These are phyloP conservation scores for Dryococelus australis DNA, from an alignment of 2,888 invertebrate species.

Conservation along the genomic window DNA sequence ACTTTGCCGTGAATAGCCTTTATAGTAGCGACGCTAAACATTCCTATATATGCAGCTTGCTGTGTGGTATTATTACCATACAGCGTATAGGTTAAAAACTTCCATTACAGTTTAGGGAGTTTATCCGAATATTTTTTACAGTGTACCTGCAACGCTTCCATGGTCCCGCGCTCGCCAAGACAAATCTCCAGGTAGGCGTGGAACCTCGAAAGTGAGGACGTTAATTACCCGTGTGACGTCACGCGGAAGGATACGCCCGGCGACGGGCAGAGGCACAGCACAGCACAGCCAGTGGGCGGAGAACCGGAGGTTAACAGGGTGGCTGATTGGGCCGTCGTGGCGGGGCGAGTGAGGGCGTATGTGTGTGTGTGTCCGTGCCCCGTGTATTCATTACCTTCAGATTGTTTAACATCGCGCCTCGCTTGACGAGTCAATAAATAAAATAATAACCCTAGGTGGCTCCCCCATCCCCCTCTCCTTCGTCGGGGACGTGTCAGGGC, in stretches of 20 bases:
- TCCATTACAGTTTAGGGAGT: too few relatives aligned
- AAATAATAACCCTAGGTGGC: not conserved
- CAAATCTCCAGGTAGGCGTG: too few relatives aligned
- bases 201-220: not conserved
- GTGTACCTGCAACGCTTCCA: too few relatives aligned
- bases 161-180: too few relatives aligned
- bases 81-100: too few relatives aligned
- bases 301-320: not conserved
- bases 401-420: constrained; percentile 9
- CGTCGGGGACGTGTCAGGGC: not conserved
- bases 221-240: not conserved
- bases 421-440: constrained; percentile 16
- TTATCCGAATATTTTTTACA: too few relatives aligned
- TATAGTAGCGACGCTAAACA: too few relatives aligned
- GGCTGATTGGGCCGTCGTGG: not conserved
- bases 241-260: not conserved
- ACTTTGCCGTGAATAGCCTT: too few relatives aligned
- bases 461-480: not conserved
- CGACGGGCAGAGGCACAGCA: not conserved
- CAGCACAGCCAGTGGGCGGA: not conserved
- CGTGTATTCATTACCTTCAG: constrained; percentile 16
- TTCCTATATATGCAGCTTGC: too few relatives aligned
- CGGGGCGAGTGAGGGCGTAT: too few relatives aligned
- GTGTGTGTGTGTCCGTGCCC: not conserved
- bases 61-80: too few relatives aligned